These are phyloP conservation scores for Macrocentrus cingulum DNA, from an alignment of 1,140 invertebrate genomes.

Conservation along the genomic window DNA sequence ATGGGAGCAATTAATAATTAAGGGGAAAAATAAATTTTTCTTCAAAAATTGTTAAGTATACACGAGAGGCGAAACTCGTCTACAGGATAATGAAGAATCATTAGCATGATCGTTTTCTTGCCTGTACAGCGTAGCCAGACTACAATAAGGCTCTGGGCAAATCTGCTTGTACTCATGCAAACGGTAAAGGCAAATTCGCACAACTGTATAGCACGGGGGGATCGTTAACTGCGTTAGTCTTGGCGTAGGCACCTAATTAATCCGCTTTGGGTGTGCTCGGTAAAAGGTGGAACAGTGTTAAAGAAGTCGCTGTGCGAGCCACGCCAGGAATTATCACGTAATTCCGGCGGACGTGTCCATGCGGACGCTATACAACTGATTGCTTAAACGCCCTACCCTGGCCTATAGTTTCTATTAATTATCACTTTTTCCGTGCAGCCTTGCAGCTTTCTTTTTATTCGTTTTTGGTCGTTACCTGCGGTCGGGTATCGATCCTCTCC, in stretches of 20 bases:
- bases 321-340: slow-evolving; percentile 34
- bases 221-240: slow-evolving; percentile 28
- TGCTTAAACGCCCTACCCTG: slow-evolving; percentile 2
- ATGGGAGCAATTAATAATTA: slow-evolving; percentile 19
- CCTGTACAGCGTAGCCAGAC: not conserved
- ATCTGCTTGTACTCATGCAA: slow-evolving; percentile 12
- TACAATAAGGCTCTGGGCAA: not conserved
- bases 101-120: slow-evolving; percentile 25
- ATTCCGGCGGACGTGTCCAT: slow-evolving; percentile 15
- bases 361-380: slow-evolving; percentile 11
- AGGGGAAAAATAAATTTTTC: slow-evolving; percentile 13
- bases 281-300: slow-evolving; percentile 38
- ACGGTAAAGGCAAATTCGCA: not conserved
- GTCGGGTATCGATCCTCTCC: slow-evolving; percentile 56
- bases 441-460: slow-evolving; percentile 9
- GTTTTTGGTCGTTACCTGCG: slow-evolving; percentile 49
- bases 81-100: slow-evolving; percentile 31
- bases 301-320: slow-evolving; percentile 34
- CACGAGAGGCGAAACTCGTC: not conserved
- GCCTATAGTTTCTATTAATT: not conserved
- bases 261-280: slow-evolving; percentile 44
- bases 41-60: not conserved
- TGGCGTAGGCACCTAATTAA: slow-evolving; percentile 41
- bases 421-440: not conserved
- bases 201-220: not conserved